phyloP scores from a whole-genome alignment of 2,113 vertebrate genomes.

The Mixornis gularis region DNA sequence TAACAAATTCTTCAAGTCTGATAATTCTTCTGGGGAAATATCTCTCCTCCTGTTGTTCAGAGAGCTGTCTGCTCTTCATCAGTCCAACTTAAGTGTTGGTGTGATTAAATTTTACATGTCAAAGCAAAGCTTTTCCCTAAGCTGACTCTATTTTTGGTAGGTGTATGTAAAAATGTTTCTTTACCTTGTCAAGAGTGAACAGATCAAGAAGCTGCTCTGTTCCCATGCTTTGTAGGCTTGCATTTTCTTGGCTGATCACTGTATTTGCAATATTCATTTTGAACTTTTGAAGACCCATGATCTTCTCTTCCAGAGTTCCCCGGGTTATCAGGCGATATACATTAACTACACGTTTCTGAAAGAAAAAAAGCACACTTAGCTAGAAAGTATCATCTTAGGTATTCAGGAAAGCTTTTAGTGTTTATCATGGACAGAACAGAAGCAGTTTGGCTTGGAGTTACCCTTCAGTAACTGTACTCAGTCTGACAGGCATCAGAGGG shows the following conservation, averaged over 20 bases:
- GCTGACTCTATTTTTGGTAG: background rate
- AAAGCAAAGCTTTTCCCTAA: background rate
- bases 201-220: slow-evolving; percentile 98
- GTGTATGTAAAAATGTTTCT: background rate
- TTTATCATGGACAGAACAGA: background rate
- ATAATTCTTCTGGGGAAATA: background rate
- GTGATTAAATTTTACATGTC: background rate
- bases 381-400: background rate
- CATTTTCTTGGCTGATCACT: slow-evolving; percentile 95
- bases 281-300: slow-evolving; percentile 99
- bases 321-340: slow-evolving; percentile 96
- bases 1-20: background rate
- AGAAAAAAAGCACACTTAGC: background rate
- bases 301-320: slow-evolving; percentile 97
- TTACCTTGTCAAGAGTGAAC: slow-evolving; percentile 95
- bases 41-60: background rate
- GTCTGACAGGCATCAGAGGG: background rate
- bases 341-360: slow-evolving; percentile 97
- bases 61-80: background rate
- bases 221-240: slow-evolving; percentile 97
- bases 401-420: background rate
- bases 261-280: slow-evolving; percentile 99
- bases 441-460: background rate
- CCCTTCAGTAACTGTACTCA: background rate
- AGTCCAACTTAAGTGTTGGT: background rate